These are phyloP conservation scores for Notechis scutatus DNA, from an alignment of 2,113 vertebrate genomes.

Conservation along the genomic window DNA sequence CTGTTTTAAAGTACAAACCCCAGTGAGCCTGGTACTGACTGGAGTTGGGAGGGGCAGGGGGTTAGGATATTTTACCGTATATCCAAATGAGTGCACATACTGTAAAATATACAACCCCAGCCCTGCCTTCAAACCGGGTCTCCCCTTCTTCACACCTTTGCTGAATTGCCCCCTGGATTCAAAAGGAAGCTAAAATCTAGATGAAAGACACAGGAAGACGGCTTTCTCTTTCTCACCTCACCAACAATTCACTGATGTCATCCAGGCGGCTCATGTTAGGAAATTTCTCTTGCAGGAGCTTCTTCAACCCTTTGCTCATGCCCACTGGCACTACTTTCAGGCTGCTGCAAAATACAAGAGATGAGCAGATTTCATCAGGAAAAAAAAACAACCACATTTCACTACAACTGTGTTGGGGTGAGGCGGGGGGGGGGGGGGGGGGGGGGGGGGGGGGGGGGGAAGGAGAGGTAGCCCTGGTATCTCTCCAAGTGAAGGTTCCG, in stretches of 20 bases:
- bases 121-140: not conserved
- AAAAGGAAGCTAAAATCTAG: not conserved
- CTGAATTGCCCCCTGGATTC: not conserved
- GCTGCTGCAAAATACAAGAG: constrained; percentile 69
- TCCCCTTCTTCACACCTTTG: not conserved
- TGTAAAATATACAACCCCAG: not conserved
- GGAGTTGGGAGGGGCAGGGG: not conserved
- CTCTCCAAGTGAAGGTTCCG: not conserved
- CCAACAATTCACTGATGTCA: constrained; percentile 90
- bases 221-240: constrained; percentile 73
- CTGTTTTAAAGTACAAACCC: not conserved
- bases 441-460: rapidly evolving
- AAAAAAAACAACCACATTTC: not conserved
- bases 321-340: constrained; percentile 92
- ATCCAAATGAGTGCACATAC: not conserved
- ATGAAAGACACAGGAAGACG: rapidly evolving
- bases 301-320: constrained; percentile 88
- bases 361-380: not conserved
- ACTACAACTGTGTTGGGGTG: not conserved
- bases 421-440: rapidly evolving
- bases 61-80: too few relatives aligned
- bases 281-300: constrained; percentile 89
- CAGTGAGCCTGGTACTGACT: not conserved
- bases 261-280: constrained; percentile 91
- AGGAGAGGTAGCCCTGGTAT: not conserved